Percentiles rank a stretch among this genome's conserved stretches.
Conservation (phyloP, 1,140 invertebrate genomes). For the Penaeus chinensis region DNA sequence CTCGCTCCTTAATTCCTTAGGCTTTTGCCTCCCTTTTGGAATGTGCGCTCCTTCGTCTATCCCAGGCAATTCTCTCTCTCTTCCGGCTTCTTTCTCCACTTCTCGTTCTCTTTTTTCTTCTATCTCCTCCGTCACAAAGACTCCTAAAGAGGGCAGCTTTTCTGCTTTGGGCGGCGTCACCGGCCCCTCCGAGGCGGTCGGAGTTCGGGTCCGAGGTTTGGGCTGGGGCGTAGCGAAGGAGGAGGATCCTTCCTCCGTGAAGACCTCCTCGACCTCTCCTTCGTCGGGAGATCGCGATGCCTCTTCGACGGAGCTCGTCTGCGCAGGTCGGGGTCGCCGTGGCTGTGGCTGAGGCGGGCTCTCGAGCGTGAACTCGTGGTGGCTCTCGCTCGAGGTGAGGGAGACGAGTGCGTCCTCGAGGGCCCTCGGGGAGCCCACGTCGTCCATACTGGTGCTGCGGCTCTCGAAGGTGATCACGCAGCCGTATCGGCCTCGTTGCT, state of each 20-base stretch:
- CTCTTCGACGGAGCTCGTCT: neutral
- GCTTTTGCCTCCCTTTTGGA: neutral
- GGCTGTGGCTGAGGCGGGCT: slow-evolving; percentile 6
- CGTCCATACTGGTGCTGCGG: slow-evolving; percentile 58
- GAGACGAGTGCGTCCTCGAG: slow-evolving; percentile 62
- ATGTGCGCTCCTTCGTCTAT: neutral
- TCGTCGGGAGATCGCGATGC: too few relatives aligned
- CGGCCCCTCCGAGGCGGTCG: neutral
- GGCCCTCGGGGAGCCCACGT: slow-evolving; percentile 60
- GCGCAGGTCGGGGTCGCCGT: neutral
- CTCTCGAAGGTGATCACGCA: slow-evolving; percentile 63
- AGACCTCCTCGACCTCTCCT: too few relatives aligned
- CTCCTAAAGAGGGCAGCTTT: neutral
- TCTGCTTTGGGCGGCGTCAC: slow-evolving; percentile 9
- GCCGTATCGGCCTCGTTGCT: slow-evolving; percentile 31
- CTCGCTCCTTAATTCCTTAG: neutral
- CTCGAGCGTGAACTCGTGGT: slow-evolving; percentile 38
- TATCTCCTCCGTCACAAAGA: neutral
- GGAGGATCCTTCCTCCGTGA: too few relatives aligned
- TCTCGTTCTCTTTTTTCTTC: neutral
- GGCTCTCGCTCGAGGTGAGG: slow-evolving; percentile 55
- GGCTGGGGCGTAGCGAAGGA: too few relatives aligned
- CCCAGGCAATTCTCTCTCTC: too few relatives aligned
- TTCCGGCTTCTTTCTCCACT: too few relatives aligned
- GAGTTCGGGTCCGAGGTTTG: neutral